A percentile compares a stretch with the other conserved stretches of the same genome.
phyloP scores from a whole-genome alignment of 2,113 vertebrate genomes.

The Astur gentilis region DNA sequence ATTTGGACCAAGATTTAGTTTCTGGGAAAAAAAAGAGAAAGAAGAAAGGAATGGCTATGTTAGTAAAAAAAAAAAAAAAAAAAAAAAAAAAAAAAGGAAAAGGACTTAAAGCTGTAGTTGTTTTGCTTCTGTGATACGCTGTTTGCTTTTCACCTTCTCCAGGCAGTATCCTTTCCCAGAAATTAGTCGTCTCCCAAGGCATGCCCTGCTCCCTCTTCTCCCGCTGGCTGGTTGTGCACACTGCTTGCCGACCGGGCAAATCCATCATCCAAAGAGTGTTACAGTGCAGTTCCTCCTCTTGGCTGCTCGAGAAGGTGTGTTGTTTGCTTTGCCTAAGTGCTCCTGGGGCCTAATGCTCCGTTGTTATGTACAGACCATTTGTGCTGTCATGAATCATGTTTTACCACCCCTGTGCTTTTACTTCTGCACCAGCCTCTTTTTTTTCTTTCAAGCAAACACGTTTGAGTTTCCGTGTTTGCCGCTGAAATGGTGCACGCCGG shows the following conservation, averaged over 20 bases:
- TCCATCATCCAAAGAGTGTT: neutral
- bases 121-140: neutral
- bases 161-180: neutral
- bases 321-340: constrained; percentile 69
- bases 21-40: neutral
- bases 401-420: constrained; percentile 33
- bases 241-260: neutral
- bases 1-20: neutral
- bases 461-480: constrained; percentile 14
- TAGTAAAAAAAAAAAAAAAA: neutral
- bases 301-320: constrained; percentile 60
- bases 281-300: constrained; percentile 13
- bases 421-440: neutral
- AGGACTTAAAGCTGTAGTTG: neutral
- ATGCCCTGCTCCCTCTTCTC: neutral
- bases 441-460: neutral
- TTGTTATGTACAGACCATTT: constrained; percentile 72
- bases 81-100: neutral
- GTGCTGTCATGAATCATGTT: constrained; percentile 60
- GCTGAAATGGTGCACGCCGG: neutral
- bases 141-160: neutral
- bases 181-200: neutral
- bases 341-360: constrained; percentile 13
- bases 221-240: rapidly evolving
- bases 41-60: neutral